phyloP scores from a whole-genome alignment of 2,888 invertebrate species.

The Drosophila mettleri region DNA sequence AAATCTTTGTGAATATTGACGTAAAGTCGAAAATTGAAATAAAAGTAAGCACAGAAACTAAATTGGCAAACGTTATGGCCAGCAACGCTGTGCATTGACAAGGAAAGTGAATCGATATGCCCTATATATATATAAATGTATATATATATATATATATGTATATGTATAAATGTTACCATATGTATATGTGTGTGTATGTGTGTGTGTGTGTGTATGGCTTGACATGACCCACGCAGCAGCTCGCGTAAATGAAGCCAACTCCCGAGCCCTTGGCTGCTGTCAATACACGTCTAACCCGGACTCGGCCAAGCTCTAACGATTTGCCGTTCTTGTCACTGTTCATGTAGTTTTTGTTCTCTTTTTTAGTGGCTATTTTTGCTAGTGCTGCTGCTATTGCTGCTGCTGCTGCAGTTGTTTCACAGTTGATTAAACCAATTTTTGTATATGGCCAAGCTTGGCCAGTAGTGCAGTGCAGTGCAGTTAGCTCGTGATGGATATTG shows the following conservation, averaged over 20 bases:
- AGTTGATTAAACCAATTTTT: conserved; percentile 81
- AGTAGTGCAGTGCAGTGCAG: conserved; percentile 50
- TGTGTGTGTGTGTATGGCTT: conserved; percentile 1
- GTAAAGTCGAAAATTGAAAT: conserved; percentile 47
- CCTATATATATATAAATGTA: background rate
- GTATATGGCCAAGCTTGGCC: conserved; percentile 65
- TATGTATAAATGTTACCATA: background rate
- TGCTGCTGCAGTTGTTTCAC: conserved; percentile 74
- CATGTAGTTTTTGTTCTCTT: conserved; percentile 24
- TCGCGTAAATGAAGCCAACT: conserved; percentile 48
- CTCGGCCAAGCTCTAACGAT: conserved; percentile 56
- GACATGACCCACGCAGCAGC: conserved; percentile 51
- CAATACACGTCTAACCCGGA: conserved; percentile 47
- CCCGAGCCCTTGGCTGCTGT: conserved; percentile 33
- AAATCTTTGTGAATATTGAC: conserved; percentile 40
- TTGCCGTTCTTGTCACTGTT: conserved; percentile 43
- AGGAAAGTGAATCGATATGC: conserved; percentile 70
- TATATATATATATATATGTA: conserved; percentile 1
- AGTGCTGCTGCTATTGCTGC: conserved; percentile 25
- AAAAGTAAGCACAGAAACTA: conserved; percentile 37
- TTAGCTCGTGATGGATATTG: conserved; percentile 76
- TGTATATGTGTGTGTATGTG: background rate
- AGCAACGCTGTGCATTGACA: conserved; percentile 58
- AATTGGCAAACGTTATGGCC: conserved; percentile 56
- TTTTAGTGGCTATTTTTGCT: conserved; percentile 52